Evolutionary conservation across 35 echinoderm and acorn worm species (phyloP), one percentile per base, ranked within the genome.

Genomic region (Lytechinus pictus): DNA sequence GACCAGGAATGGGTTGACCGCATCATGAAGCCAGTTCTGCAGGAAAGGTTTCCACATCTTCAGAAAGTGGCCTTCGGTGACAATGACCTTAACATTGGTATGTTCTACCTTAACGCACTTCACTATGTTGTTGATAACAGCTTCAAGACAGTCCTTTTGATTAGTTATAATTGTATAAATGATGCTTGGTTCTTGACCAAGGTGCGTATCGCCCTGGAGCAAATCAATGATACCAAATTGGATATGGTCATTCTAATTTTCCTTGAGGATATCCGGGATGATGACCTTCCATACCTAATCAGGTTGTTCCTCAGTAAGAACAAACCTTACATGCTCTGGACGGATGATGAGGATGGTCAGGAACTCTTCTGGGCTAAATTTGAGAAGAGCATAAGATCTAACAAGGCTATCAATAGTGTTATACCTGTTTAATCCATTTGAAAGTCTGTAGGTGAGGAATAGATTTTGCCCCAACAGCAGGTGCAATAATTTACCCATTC

Each of bases 171-270:
- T 12, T 90, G 28, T 29, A 44, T 90, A 27, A 44, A 54, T 90
- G 88, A 90, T 90, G 88, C 28, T 33, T 90, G 88, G 88, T 90
- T 90, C 52, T 13, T 90, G 27, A 90, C 88, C 29, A 90, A 90
- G 88, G 5, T 90, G 29, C 88, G 88, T 21, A 90, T 90, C 16
- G 29, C 88, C 10, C 28, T 90, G 24, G 88, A 90, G 27, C 88
- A 90, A 9, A 4, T 90, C 29, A 90, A 90, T 33, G 88, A 90
- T 10, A 90, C 88, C 27, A 90, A 44, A 90, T 6, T 90, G 88
- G 88, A 90, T 10, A 90, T 51, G 52, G 52, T 90, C 27, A 90
- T 90, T 14, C 88, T 90, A 9, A 54, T 90, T 14, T 90, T 90
- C 52, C 29, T 90, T 14, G 88, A 90, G 28, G 88, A 90, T 10